phyloP scores from a whole-genome alignment of 2,888 invertebrate genomes.

The Papilio demoleus region DNA sequence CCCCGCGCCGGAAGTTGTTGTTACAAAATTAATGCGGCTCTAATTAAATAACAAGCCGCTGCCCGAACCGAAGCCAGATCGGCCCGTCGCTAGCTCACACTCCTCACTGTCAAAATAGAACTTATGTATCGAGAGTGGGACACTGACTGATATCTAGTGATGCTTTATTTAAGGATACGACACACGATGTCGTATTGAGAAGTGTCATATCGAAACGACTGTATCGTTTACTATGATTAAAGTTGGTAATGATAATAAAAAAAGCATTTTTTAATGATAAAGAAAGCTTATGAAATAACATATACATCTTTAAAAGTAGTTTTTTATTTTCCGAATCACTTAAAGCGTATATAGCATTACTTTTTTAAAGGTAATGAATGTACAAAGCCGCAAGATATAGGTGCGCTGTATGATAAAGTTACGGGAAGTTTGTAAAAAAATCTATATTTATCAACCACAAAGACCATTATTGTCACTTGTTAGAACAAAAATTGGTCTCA shows the following conservation, averaged over 20 bases:
- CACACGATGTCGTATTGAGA: neutral
- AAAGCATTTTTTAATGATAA: neutral
- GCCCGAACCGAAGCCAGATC: slow-evolving; percentile 46
- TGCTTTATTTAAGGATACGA: neutral
- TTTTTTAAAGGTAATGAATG: neutral
- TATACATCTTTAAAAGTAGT: neutral
- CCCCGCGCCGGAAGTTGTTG: slow-evolving; percentile 59
- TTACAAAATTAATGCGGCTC: slow-evolving; percentile 79
- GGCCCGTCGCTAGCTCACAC: slow-evolving; percentile 46
- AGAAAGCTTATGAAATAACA: neutral
- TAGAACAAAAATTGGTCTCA: slow-evolving; percentile 74
- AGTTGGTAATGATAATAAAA: neutral
- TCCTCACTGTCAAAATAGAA: slow-evolving; percentile 67
- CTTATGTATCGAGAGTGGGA: slow-evolving; percentile 59
- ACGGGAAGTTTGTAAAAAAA: slow-evolving; percentile 53
- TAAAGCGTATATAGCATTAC: too few species aligned
- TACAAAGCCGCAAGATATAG: slow-evolving; percentile 2
- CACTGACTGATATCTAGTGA: slow-evolving; percentile 44
- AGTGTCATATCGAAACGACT: neutral
- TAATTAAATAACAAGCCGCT: slow-evolving; percentile 77
- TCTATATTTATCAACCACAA: slow-evolving; percentile 74
- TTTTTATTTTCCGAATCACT: slow-evolving; percentile 5
- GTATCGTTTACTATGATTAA: neutral
- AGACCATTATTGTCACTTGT: slow-evolving; percentile 78
- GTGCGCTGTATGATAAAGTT: slow-evolving; percentile 41